Conservation (phyloP, 2,888 invertebrate species). For the Pandemis cinnamomeana region DNA sequence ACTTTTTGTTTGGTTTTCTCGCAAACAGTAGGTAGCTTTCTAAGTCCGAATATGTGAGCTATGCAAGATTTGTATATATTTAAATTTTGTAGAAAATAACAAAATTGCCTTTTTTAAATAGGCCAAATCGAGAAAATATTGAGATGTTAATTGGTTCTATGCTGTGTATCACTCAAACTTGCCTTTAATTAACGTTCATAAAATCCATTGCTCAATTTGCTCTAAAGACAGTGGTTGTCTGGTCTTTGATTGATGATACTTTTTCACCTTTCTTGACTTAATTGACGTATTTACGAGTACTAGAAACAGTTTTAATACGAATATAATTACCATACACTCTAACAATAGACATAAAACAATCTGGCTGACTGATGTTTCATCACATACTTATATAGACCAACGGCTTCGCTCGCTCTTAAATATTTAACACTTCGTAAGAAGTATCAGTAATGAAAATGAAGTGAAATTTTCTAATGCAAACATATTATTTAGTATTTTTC, state of each 20-base stretch:
- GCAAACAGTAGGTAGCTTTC: not conserved
- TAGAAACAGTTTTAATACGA: constrained; percentile 44
- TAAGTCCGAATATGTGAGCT: too few relatives aligned
- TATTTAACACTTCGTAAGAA: not conserved
- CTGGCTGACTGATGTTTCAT: constrained; percentile 37
- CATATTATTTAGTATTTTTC: too few relatives aligned
- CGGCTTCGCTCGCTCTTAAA: constrained; percentile 7
- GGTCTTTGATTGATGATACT: constrained; percentile 32
- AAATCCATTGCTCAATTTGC: constrained; percentile 21
- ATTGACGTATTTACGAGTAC: constrained; percentile 36
- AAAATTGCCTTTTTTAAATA: too few relatives aligned
- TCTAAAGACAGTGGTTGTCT: constrained; percentile 32
- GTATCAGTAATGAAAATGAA: too few relatives aligned
- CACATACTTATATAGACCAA: constrained; percentile 4
- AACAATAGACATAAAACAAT: constrained; percentile 45
- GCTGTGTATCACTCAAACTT: not conserved
- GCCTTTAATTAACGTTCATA: not conserved
- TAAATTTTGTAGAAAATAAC: too few relatives aligned
- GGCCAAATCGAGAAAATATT: too few relatives aligned
- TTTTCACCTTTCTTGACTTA: constrained; percentile 35
- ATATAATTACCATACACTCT: constrained; percentile 45
- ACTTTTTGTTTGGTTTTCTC: not conserved
- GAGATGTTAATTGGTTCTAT: too few relatives aligned
- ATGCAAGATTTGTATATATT: too few relatives aligned
- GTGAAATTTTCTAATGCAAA: too few relatives aligned